Conservation (phyloP, 1,140 invertebrate genomes). For the Neuroterus valhalla region DNA sequence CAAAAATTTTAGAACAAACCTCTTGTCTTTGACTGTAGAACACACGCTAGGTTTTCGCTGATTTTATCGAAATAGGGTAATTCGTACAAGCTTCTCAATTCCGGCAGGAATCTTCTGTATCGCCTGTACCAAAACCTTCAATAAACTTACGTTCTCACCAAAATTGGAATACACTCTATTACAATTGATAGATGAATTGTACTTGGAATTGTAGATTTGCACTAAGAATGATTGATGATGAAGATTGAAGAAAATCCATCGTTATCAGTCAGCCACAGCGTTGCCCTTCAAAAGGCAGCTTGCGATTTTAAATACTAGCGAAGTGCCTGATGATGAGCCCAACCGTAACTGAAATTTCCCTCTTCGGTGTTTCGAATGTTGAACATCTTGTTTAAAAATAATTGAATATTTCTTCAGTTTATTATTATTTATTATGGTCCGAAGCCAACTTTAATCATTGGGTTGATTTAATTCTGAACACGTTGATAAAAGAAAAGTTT, state of each 20-base stretch:
- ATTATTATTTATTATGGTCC: no score
- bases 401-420: no score
- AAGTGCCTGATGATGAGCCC: constrained; percentile 69
- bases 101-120: constrained; percentile 14
- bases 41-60: neutral
- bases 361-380: neutral
- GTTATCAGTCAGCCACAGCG: constrained; percentile 49
- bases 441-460: no score
- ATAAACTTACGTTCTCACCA: constrained; percentile 27
- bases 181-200: no score
- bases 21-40: constrained; percentile 15
- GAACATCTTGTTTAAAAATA: no score
- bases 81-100: constrained; percentile 13
- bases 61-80: constrained; percentile 4
- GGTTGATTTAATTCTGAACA: neutral
- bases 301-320: constrained; percentile 57
- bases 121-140: constrained; percentile 28
- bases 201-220: neutral
- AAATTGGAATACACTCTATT: neutral
- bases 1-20: neutral
- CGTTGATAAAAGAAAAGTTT: neutral
- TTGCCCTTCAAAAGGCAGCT: constrained; percentile 71
- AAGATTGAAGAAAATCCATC: constrained; percentile 7
- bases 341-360: constrained; percentile 54
- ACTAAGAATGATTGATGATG: neutral